Conservation (phyloP, 2,797 vertebrate genomes). For the Thaleichthys pacificus region DNA sequence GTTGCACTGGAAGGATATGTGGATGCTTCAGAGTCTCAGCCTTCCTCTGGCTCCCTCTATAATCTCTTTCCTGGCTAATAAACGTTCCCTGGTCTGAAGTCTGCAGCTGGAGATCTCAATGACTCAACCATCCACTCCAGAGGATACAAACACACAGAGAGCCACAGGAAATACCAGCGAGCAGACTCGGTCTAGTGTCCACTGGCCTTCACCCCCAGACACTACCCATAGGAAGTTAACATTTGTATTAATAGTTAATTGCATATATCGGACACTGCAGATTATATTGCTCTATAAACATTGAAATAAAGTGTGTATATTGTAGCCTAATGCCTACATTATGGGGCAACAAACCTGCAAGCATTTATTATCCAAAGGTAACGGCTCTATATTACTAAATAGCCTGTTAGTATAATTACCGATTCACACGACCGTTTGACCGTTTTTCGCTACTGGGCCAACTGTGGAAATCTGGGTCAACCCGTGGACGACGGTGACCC, state of each 20-base stretch:
- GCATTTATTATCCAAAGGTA: not conserved
- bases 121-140: conserved; percentile 40
- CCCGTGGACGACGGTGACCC: conserved; percentile 25
- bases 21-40: not conserved
- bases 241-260: not conserved
- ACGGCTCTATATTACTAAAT: not conserved
- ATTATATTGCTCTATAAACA: not conserved
- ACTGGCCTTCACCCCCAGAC: not conserved
- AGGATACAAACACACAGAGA: conserved; percentile 35
- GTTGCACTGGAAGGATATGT: not conserved
- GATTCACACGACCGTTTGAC: not conserved
- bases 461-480: conserved; percentile 39
- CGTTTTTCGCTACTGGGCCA: conserved; percentile 7
- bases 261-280: not conserved
- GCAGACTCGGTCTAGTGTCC: conserved; percentile 9
- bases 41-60: not conserved
- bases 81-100: not conserved
- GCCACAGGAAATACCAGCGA: conserved; percentile 44
- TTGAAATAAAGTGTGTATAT: not conserved
- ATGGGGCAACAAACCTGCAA: not conserved
- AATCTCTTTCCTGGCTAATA: conserved; percentile 13
- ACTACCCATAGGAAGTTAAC: not conserved
- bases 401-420: not conserved
- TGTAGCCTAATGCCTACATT: not conserved
- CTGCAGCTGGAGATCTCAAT: conserved; percentile 39